Evolutionary conservation across 1,140 invertebrate genomes (phyloP), one percentile per base, ranked within the genome.

Genomic region (Trypoxylus dichotomus): DNA sequence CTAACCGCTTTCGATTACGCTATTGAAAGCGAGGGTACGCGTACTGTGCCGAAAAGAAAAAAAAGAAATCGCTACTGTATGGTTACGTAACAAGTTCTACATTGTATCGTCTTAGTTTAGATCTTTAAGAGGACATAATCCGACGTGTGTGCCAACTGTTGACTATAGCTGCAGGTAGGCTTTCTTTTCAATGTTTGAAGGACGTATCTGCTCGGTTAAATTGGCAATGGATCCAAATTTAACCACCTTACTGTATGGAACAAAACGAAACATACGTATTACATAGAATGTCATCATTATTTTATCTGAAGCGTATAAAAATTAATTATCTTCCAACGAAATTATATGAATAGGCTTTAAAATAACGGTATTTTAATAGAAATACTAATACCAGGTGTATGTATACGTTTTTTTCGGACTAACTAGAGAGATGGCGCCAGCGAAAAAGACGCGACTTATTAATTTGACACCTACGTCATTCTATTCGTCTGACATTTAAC

Each of bases 1-100:
- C 13, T 29, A 68, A 68, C 21, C 19, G 60, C 21, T 68, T 68
- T 68, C 60, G 60, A 68, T 68, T 68, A n/a, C 47, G 19, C 47
- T 54, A 68, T 68, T 24, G 60, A 68, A 68, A 68, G 60, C 21
- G 21, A 27, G 60, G 60, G 24, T 68, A 37, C 15, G 19, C 5
- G 19, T 54, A 54, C 7, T 6, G 47, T 19, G 19, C 19, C 5
- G 3, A 13, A n/a, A 54, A n/a, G 19, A 19, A 54, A 19, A 54
- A n/a, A 54, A 54, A 54, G 47, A 54, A 54, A 5, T 37, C 47
- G 47, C 19, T 54, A 54, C 15, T 19, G 15, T 54, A 19, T n/a
- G 19, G 15, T n/a, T 54, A 6, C 13, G 24, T 29, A 29, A 68
- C 60, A 68, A 68, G 60, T 68, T 24, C 60, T 27, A 68, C 19